These are phyloP conservation scores for Brachionus angularis DNA, from an alignment of 1,140 invertebrate genomes.

Conservation along the genomic window DNA sequence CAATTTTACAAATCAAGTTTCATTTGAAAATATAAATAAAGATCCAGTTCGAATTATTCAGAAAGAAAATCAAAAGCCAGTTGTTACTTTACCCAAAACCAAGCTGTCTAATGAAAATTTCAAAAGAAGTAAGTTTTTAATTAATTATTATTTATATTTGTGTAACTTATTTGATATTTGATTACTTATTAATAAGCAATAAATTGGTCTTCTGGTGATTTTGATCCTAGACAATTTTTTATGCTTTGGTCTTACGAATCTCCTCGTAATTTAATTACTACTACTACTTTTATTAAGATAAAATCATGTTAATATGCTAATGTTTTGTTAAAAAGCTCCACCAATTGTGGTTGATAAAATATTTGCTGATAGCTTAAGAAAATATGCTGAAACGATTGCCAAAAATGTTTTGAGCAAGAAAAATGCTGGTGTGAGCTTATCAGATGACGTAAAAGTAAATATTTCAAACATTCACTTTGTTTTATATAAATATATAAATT, in stretches of 20 bases:
- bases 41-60: too few relatives aligned
- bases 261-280: background rate
- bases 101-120: too few relatives aligned
- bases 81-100: too few relatives aligned
- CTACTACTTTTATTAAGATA: background rate
- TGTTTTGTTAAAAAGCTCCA: background rate
- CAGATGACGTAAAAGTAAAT: conserved; percentile 27
- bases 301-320: background rate
- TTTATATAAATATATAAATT: too few relatives aligned
- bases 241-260: conserved; percentile 24
- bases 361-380: conserved; percentile 9
- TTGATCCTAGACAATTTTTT: conserved; percentile 42
- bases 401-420: conserved; percentile 17
- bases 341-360: conserved; percentile 29
- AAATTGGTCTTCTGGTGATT: conserved; percentile 27
- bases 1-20: too few relatives aligned
- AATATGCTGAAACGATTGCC: conserved; percentile 30
- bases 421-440: conserved; percentile 14
- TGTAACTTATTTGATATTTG: too few relatives aligned
- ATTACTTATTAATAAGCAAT: too few relatives aligned
- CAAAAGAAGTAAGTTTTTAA: too few relatives aligned
- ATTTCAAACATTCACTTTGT: too few relatives aligned
- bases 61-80: too few relatives aligned
- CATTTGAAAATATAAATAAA: too few relatives aligned
- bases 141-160: too few relatives aligned